Evolutionary conservation across 2,113 vertebrate species (phyloP), one percentile per base, ranked within the genome.

Genomic region (Penelope pileata): DNA sequence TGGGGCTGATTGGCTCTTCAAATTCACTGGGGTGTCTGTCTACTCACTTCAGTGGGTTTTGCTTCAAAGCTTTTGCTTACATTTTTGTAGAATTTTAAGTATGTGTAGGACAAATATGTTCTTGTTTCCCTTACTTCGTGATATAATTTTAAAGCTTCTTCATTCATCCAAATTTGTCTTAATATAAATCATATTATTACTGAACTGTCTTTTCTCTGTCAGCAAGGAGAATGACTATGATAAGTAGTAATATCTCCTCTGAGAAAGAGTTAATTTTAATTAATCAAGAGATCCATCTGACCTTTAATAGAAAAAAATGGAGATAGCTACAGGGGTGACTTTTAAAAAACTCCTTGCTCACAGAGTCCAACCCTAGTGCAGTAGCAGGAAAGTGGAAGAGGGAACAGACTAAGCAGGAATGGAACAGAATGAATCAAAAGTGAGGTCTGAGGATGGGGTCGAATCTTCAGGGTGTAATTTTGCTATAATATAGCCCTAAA

Each of bases 211-310:
- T 84, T 92, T 26, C 11, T 78, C 78, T 83, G 67, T 79, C 85
- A 91, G 62, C 16, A 88, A 59, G 38, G 77, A 78, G 50, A 82
- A 82, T 93, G 56, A 68, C 79, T 93, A 56, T 67, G 80, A 78
- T 82, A 88, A 93, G 70, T 53, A 88, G 53, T 38, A 69, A 58
- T 73, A 45, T 80, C 53, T 94, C 36, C n/a, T 89, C 62, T 66
- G 62, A 95, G 70, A 94, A 94, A 96, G 63, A 93, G 90, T 89
- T 91, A 83, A 91, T 93, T 91, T 93, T 95, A 93, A 94, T 95
- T 87, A 90, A 83, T 91, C 47, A 84, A 78, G 74, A 64, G 51
- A 76, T 90, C n/a, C 50, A 62, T 76, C 62, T 94, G 70, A 82
- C 66, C 67, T 94, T 93, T 86, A 77, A 66, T n/a, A 88, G 59